A percentile compares a stretch with the other conserved stretches of the same genome.
Evolutionary conservation across 2,888 invertebrate genomes (phyloP).

Genomic region (Drosophila quasianomalipes): DNA sequence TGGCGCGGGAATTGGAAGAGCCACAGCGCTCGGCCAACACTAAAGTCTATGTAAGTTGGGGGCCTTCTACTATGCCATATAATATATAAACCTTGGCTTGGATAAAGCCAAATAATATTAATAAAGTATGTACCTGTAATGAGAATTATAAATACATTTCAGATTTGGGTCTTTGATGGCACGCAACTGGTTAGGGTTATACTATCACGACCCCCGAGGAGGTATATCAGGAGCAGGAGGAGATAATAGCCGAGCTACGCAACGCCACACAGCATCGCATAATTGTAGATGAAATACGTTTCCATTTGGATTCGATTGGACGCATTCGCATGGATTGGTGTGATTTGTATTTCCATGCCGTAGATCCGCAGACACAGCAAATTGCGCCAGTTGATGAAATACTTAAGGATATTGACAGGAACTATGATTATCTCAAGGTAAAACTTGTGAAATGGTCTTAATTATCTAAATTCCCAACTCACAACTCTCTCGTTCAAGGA

Average conservation of each 20-base stretch:
- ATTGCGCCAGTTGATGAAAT: slow-evolving; percentile 92
- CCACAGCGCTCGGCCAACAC: slow-evolving; percentile 92
- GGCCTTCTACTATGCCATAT: background rate
- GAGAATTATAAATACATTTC: background rate
- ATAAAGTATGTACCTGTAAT: background rate
- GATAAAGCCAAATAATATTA: background rate
- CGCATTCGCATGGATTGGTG: slow-evolving; percentile 88
- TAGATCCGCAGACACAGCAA: slow-evolving; percentile 90
- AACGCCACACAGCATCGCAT: slow-evolving; percentile 92
- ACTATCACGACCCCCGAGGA: slow-evolving; percentile 92
- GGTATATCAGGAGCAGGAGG: slow-evolving; percentile 90
- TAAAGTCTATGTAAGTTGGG: slow-evolving; percentile 90
- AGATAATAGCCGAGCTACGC: slow-evolving; percentile 90
- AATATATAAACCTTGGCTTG: background rate
- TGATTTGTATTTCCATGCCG: slow-evolving; percentile 94
- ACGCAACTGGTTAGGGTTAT: slow-evolving; percentile 94
- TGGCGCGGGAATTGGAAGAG: slow-evolving; percentile 92
- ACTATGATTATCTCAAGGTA: slow-evolving; percentile 93
- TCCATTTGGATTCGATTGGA: slow-evolving; percentile 88
- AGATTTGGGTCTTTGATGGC: slow-evolving; percentile 96
- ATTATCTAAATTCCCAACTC: background rate
- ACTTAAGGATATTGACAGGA: slow-evolving; percentile 92
- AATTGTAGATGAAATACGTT: slow-evolving; percentile 92
- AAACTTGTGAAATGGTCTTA: background rate
- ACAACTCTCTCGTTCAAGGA: slow-evolving; percentile 69